Conservation (phyloP, 1,140 invertebrate species). For the Micrasema minimum region DNA sequence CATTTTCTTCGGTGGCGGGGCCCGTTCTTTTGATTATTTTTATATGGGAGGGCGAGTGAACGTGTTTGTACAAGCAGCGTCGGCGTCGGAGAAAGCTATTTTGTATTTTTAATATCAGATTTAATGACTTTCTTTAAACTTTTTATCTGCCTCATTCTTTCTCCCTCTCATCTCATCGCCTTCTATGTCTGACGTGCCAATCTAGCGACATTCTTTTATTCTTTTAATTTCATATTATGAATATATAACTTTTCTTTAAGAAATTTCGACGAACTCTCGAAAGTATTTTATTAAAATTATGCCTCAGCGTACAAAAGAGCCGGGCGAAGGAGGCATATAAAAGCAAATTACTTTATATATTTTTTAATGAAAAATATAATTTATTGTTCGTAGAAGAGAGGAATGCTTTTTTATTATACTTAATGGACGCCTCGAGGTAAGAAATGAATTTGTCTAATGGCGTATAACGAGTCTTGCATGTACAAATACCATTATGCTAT, state of each 20-base stretch:
- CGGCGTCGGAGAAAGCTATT: slow-evolving; percentile 50
- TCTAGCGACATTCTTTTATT: slow-evolving; percentile 43
- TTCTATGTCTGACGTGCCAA: slow-evolving; percentile 35
- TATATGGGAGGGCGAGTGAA: slow-evolving; percentile 47
- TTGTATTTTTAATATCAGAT: slow-evolving; percentile 54
- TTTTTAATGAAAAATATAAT: slow-evolving; percentile 29
- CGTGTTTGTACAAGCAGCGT: slow-evolving; percentile 43
- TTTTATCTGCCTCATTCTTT: slow-evolving; percentile 48
- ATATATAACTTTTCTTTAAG: slow-evolving; percentile 42
- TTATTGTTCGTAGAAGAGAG: slow-evolving; percentile 8
- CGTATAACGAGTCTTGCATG: slow-evolving; percentile 20
- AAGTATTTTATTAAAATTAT: slow-evolving; percentile 41
- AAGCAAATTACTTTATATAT: slow-evolving; percentile 28
- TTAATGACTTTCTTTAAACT: slow-evolving; percentile 54
- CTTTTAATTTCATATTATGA: slow-evolving; percentile 43
- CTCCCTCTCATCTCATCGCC: slow-evolving; percentile 33
- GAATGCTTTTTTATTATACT: slow-evolving; percentile 4
- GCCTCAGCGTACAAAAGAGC: slow-evolving; percentile 22
- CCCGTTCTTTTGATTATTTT: slow-evolving; percentile 53
- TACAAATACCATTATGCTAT: slow-evolving; percentile 16
- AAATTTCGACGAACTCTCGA: slow-evolving; percentile 34
- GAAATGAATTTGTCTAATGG: slow-evolving; percentile 11
- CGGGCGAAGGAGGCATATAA: slow-evolving; percentile 26
- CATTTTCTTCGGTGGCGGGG: slow-evolving; percentile 50
- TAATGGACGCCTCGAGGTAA: slow-evolving; percentile 15